Conservation (phyloP, 2,113 vertebrate genomes). For the Ciconia maguari region DNA sequence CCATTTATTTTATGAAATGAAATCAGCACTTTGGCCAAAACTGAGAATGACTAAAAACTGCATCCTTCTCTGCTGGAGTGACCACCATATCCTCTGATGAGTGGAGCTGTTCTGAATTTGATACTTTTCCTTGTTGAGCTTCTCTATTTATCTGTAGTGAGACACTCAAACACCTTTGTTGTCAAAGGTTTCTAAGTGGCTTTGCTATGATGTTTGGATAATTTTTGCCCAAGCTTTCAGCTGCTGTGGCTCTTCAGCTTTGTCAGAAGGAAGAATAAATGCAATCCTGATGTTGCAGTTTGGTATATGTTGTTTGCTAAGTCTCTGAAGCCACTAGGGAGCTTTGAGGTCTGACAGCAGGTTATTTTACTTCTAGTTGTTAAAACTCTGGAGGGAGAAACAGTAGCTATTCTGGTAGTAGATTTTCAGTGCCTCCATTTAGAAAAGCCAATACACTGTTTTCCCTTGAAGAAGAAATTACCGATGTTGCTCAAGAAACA, state of each 20-base stretch:
- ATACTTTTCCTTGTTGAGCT: neutral
- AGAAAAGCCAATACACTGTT: neutral
- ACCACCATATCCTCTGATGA: neutral
- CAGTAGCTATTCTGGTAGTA: neutral
- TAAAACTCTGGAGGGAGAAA: constrained; percentile 17
- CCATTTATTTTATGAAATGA: neutral
- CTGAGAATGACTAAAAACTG: neutral
- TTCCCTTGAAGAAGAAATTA: constrained; percentile 26
- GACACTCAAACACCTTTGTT: neutral
- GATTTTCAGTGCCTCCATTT: neutral
- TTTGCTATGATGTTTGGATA: neutral
- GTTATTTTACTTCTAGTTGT: constrained; percentile 16
- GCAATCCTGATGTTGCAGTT: neutral
- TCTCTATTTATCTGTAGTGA: neutral
- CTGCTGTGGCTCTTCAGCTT: neutral
- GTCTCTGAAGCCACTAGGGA: neutral
- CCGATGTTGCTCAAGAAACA: constrained; percentile 11
- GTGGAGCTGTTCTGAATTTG: neutral
- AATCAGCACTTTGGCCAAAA: neutral
- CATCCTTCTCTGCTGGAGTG: neutral
- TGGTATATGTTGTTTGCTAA: neutral
- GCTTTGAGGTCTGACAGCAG: neutral
- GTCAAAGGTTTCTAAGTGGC: neutral
- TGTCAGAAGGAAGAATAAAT: neutral
- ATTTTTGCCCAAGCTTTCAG: neutral